Evolutionary conservation across 64 coral and sea anemone species (phyloP).

Genomic region (Hydrozoanthus tunicans): DNA sequence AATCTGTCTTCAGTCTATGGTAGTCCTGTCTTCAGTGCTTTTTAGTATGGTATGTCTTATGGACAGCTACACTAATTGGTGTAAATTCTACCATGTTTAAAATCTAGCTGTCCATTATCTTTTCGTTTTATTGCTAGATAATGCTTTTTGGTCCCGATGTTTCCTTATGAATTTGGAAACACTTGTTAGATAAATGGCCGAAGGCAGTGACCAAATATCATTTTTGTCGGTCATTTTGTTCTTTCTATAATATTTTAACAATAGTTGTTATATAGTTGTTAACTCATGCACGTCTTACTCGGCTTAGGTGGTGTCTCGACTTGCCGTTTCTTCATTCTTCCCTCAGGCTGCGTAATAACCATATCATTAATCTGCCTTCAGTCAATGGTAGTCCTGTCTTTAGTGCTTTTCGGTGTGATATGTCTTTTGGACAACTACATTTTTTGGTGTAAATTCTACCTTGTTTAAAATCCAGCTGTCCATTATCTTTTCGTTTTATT

Average conservation of each 20-base stretch:
- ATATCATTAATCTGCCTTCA: background rate
- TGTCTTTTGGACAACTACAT: background rate
- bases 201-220: background rate
- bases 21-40: background rate
- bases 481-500: background rate
- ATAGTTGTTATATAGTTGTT: background rate
- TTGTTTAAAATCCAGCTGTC: background rate
- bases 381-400: background rate
- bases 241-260: background rate
- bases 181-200: background rate
- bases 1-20: background rate
- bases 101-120: background rate
- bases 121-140: background rate
- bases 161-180: background rate
- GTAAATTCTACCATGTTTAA: background rate
- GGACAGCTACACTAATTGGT: background rate
- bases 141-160: background rate
- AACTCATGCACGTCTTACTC: too few relatives aligned
- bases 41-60: background rate
- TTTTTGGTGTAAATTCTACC: background rate
- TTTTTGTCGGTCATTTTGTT: background rate
- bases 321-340: too few relatives aligned
- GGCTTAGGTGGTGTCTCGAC: too few relatives aligned
- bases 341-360: too few relatives aligned
- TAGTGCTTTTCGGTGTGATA: background rate